A percentile compares a stretch with the other conserved stretches of the same genome.
Conservation (phyloP, 2,113 vertebrate species). For the Rattus rattus region DNA sequence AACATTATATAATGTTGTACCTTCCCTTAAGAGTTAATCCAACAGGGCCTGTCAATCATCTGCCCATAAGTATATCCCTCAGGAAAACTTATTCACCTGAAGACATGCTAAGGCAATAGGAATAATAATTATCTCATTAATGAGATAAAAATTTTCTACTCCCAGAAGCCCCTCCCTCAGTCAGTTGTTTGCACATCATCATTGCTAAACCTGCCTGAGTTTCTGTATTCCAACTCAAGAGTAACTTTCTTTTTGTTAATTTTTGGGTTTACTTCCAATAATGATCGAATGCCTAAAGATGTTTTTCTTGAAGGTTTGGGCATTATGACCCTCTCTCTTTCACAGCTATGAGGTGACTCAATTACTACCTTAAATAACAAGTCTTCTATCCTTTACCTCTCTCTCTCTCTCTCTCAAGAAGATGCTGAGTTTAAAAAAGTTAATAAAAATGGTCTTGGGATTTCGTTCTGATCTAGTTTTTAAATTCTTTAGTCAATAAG, state of each 20-base stretch:
- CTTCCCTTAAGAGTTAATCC: not conserved
- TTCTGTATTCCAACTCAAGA: not conserved
- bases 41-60: not conserved
- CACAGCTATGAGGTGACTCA: not conserved
- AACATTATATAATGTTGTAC: not conserved
- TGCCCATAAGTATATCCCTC: not conserved
- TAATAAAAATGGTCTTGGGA: not conserved
- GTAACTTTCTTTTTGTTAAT: not conserved
- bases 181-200: not conserved
- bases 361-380: not conserved
- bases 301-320: not conserved
- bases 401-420: no score
- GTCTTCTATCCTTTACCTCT: not conserved
- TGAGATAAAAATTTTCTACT: not conserved
- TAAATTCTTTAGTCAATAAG: not conserved
- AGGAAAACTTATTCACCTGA: not conserved
- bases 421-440: not conserved
- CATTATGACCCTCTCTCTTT: not conserved
- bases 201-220: not conserved
- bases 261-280: not conserved
- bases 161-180: not conserved
- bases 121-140: not conserved
- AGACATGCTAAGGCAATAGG: not conserved
- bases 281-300: not conserved
- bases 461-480: not conserved